Conservation (phyloP, 35 echinoderm and acorn worm species). For the Patiria miniata region DNA sequence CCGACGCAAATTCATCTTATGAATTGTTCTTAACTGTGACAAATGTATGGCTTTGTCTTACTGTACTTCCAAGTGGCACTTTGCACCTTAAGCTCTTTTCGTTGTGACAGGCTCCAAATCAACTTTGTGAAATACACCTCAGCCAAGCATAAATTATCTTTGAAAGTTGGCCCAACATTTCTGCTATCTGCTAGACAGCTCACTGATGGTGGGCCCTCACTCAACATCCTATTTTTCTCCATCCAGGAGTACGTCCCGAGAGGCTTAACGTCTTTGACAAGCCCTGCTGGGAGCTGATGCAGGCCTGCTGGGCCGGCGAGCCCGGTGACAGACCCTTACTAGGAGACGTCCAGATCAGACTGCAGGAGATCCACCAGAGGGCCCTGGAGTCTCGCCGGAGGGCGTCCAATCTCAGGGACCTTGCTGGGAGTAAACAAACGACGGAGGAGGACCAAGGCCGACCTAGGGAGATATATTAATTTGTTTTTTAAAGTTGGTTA, state of each 20-base stretch:
- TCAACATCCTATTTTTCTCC: neutral
- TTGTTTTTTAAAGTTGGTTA: no score
- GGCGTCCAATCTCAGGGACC: neutral
- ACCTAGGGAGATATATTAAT: neutral
- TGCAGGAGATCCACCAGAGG: constrained; percentile 63
- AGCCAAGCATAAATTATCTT: no score
- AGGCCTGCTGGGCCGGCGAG: constrained; percentile 88
- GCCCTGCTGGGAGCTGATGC: constrained; percentile 88
- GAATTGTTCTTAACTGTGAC: no score
- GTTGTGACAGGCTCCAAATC: no score
- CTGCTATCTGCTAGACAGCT: no score
- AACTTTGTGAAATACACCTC: no score
- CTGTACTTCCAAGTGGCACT: no score
- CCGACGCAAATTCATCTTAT: no score
- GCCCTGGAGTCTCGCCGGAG: constrained; percentile 15
- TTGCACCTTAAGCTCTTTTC: no score
- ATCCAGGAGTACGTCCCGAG: constrained; percentile 86
- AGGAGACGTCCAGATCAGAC: constrained; percentile 72
- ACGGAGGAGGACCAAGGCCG: neutral
- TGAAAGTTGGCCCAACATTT: no score
- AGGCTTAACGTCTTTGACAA: constrained; percentile 78
- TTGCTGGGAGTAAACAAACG: neutral
- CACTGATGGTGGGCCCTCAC: no score
- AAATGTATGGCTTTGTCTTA: no score
- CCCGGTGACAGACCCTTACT: constrained; percentile 76